phyloP scores from a whole-genome alignment of 2,888 invertebrate genomes.

The Flexamia atlantica region DNA sequence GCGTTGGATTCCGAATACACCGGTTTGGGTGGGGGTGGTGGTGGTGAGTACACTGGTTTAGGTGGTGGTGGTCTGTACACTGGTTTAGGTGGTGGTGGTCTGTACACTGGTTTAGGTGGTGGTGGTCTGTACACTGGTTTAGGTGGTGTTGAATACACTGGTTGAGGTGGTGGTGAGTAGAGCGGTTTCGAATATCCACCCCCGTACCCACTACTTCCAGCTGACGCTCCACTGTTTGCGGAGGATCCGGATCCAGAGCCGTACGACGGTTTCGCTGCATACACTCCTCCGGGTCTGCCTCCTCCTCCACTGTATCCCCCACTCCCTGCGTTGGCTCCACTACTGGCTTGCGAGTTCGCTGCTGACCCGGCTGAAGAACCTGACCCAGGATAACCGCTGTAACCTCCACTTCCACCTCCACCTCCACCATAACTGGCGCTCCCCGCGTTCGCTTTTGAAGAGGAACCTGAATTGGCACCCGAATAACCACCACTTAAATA shows the following conservation, averaged over 20 bases:
- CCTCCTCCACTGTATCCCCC: neutral
- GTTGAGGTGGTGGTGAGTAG: neutral
- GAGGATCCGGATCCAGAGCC: slow-evolving; percentile 28
- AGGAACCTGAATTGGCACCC: neutral
- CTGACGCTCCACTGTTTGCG: neutral
- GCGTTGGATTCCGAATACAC: slow-evolving; percentile 15
- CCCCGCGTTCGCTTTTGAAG: slow-evolving; percentile 7
- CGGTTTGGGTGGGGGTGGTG: slow-evolving; percentile 9
- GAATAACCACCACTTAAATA: slow-evolving; percentile 32
- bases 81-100: slow-evolving; percentile 5
- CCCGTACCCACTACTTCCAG: slow-evolving; percentile 17
- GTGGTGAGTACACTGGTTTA: slow-evolving; percentile 8
- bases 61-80: slow-evolving; percentile 14
- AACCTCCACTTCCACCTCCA: too few species aligned
- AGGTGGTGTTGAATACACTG: slow-evolving; percentile 11
- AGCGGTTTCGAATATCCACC: slow-evolving; percentile 12
- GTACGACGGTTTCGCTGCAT: neutral
- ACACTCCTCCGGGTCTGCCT: neutral
- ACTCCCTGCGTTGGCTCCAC: neutral
- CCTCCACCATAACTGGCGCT: too few species aligned
- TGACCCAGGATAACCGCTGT: neutral
- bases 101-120: slow-evolving; percentile 8
- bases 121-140: slow-evolving; percentile 2
- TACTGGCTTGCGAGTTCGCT: slow-evolving; percentile 8
- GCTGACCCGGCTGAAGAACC: neutral